phyloP scores from a whole-genome alignment of 2,888 invertebrate species.

The Stenotaenia linearis region DNA sequence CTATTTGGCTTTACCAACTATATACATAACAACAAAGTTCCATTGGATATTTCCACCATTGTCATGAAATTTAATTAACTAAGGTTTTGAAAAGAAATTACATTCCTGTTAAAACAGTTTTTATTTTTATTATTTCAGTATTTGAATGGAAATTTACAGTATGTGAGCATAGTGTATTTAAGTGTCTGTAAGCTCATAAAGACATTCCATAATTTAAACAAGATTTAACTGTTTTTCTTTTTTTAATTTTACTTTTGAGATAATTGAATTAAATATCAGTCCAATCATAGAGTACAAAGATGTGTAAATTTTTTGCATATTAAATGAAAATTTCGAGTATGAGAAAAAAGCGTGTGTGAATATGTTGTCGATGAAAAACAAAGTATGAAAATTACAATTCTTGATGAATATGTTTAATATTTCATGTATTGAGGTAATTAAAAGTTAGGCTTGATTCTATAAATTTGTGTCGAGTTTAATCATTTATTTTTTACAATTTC shows the following conservation, averaged over 20 bases:
- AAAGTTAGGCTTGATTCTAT: not conserved
- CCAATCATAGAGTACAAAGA: slow-evolving; percentile 14
- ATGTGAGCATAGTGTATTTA: not conserved
- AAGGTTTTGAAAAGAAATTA: not conserved
- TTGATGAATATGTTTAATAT: not conserved
- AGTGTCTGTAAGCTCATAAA: not conserved
- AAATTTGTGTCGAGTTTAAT: too few relatives aligned
- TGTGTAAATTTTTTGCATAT: slow-evolving; percentile 11
- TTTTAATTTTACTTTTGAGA: not conserved
- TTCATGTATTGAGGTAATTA: not conserved
- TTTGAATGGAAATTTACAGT: not conserved
- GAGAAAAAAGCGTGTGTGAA: not conserved
- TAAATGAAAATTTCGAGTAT: not conserved
- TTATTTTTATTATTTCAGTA: not conserved
- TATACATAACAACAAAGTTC: not conserved
- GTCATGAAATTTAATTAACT: not conserved
- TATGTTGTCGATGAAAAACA: not conserved
- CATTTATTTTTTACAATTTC: too few relatives aligned
- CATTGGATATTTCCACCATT: not conserved
- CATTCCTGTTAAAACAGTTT: not conserved
- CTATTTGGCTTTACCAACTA: not conserved
- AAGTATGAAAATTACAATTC: not conserved
- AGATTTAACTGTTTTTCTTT: not conserved
- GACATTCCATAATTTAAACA: slow-evolving; percentile 21
- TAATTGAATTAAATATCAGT: not conserved